Evolutionary conservation across 2,113 vertebrate genomes (phyloP).

Genomic region (Acanthisitta chloris): DNA sequence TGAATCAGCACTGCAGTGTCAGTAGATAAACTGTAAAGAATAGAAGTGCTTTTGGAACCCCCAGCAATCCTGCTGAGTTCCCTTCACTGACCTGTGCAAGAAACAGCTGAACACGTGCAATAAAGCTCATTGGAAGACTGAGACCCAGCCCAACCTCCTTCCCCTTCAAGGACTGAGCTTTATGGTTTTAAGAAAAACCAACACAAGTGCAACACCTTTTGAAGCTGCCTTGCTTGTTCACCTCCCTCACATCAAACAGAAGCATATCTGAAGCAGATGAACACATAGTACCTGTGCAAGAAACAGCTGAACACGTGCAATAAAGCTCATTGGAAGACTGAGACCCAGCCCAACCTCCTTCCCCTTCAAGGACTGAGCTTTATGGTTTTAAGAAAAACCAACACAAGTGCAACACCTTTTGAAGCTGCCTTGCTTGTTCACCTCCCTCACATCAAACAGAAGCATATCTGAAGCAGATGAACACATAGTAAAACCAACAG

Average conservation of each 20-base stretch:
- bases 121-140: neutral
- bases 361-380: neutral
- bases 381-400: constrained; percentile 32
- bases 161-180: neutral
- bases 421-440: constrained; percentile 41
- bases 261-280: constrained; percentile 20
- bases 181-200: constrained; percentile 32
- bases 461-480: constrained; percentile 20
- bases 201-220: constrained; percentile 16
- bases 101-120: neutral
- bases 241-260: constrained; percentile 54
- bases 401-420: constrained; percentile 16
- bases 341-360: neutral
- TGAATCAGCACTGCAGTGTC: neutral
- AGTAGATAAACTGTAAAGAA: neutral
- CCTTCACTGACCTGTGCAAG: neutral
- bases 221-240: constrained; percentile 41
- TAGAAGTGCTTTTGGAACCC: neutral
- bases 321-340: neutral
- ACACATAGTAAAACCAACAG: neutral
- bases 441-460: constrained; percentile 54
- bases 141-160: neutral
- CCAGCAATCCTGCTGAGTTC: neutral
- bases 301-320: neutral
- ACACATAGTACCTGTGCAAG: neutral